A percentile compares a stretch with the other conserved stretches of the same genome.
phyloP scores from a whole-genome alignment of 92 coral and sea anemone species.

The Micromussa lordhowensis region DNA sequence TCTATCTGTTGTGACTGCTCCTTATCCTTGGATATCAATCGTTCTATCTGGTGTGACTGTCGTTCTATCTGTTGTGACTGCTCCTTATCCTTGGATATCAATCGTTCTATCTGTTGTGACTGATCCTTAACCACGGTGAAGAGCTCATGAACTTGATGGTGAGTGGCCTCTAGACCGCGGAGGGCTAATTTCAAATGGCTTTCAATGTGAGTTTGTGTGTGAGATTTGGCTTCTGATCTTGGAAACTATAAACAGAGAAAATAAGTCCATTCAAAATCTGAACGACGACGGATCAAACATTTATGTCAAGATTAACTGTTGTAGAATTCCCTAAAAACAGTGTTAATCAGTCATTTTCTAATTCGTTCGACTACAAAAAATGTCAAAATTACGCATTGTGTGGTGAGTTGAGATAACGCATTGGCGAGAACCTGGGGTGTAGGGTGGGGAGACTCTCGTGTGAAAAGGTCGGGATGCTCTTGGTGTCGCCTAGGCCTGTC shows the following conservation, averaged over 20 bases:
- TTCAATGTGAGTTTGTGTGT: background rate
- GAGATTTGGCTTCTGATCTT: conserved; percentile 30
- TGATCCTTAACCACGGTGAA: background rate
- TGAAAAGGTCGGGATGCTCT: no score
- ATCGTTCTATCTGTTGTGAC: background rate
- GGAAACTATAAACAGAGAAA: conserved; percentile 23
- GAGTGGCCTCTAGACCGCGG: background rate
- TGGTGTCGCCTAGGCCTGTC: no score
- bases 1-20: background rate
- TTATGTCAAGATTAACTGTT: no score
- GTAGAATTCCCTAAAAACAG: no score
- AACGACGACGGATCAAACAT: background rate
- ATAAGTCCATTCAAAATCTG: background rate
- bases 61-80: background rate
- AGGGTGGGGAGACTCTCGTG: no score
- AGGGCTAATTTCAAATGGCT: background rate
- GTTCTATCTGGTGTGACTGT: background rate
- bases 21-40: background rate
- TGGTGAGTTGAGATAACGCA: no score
- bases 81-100: background rate
- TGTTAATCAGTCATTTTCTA: no score
- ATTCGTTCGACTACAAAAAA: no score
- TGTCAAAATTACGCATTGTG: background rate
- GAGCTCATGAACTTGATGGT: background rate
- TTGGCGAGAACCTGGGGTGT: no score